Evolutionary conservation across 2,888 invertebrate species (phyloP).

Genomic region (Melipona beecheii): DNA sequence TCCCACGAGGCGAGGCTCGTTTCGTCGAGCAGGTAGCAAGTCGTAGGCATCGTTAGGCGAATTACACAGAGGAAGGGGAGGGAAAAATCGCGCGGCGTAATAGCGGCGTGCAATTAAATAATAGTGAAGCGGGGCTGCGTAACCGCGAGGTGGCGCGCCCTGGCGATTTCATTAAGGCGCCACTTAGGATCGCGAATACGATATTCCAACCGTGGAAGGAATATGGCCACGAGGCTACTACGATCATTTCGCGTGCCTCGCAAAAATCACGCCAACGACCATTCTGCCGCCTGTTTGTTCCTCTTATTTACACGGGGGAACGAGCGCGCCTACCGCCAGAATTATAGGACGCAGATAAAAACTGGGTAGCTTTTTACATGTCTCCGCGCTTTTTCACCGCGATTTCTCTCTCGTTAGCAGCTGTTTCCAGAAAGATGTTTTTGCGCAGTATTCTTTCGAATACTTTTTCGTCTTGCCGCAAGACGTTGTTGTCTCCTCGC

Average conservation of each 20-base stretch:
- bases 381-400: background rate
- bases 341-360: background rate
- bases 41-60: conserved; percentile 28
- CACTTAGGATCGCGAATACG: conserved; percentile 59
- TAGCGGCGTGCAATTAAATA: conserved; percentile 63
- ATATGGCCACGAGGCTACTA: conserved; percentile 28
- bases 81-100: conserved; percentile 52
- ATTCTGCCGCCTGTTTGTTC: background rate
- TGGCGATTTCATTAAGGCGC: conserved; percentile 65
- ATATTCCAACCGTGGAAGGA: conserved; percentile 54
- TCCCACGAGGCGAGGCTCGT: background rate
- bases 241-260: background rate
- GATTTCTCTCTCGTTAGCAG: conserved; percentile 1
- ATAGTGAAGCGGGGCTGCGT: conserved; percentile 44
- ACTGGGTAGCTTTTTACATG: background rate
- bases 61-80: conserved; percentile 5
- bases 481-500: background rate
- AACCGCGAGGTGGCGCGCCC: conserved; percentile 46
- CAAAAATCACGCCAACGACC: conserved; percentile 18
- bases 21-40: conserved; percentile 13
- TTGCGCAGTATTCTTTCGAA: background rate
- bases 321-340: background rate
- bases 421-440: conserved; percentile 20
- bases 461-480: background rate
- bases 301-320: background rate